Evolutionary conservation across 2,797 vertebrate species (phyloP).

Genomic region (Poeciliopsis infans): DNA sequence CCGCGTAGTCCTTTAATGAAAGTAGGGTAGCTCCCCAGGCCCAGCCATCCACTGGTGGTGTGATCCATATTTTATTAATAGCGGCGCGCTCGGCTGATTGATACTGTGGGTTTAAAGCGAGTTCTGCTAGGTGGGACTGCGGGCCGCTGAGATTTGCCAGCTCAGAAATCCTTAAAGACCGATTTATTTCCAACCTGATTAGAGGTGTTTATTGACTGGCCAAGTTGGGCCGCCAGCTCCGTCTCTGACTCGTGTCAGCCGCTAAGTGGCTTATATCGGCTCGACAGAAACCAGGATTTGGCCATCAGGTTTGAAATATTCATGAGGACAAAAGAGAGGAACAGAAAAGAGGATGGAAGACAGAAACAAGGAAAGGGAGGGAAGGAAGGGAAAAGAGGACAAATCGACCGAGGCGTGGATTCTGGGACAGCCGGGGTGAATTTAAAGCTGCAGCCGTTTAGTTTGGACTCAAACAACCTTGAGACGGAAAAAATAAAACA

Average conservation of each 20-base stretch:
- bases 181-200: constrained; percentile 55
- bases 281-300: constrained; percentile 38
- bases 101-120: constrained; percentile 69
- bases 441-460: constrained; percentile 21
- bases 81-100: constrained; percentile 72
- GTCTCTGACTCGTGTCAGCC: constrained; percentile 20
- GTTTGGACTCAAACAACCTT: constrained; percentile 57
- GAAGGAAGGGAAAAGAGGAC: constrained; percentile 61
- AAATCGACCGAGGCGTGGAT: constrained; percentile 53
- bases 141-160: constrained; percentile 33
- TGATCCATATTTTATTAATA: constrained; percentile 87
- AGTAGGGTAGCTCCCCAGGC: constrained; percentile 85
- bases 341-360: constrained; percentile 46
- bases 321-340: constrained; percentile 75
- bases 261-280: constrained; percentile 45
- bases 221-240: constrained; percentile 16
- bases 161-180: constrained; percentile 55
- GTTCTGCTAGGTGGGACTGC: constrained; percentile 55
- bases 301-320: constrained; percentile 74
- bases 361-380: constrained; percentile 29
- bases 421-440: constrained; percentile 58
- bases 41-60: constrained; percentile 75
- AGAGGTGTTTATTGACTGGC: constrained; percentile 35
- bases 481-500: constrained; percentile 38
- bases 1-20: constrained; percentile 78